These are phyloP conservation scores for Didymodactylos carnosus DNA, from an alignment of 2,888 invertebrate species.

Conservation along the genomic window DNA sequence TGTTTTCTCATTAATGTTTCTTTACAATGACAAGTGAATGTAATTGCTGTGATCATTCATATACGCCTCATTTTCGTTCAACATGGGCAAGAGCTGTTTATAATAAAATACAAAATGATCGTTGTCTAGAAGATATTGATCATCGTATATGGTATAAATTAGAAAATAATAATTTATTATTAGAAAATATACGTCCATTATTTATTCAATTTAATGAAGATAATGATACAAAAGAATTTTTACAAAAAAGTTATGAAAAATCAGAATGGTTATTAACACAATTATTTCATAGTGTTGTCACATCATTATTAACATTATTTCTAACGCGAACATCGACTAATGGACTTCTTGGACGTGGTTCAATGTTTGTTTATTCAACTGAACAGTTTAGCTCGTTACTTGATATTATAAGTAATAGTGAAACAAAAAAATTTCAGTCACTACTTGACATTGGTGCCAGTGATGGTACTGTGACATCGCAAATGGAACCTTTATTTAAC, in stretches of 20 bases:
- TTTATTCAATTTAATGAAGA: slow-evolving; percentile 37
- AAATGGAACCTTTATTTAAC: slow-evolving; percentile 52
- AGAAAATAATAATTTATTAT: not conserved
- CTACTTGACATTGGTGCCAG: slow-evolving; percentile 70
- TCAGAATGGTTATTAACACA: slow-evolving; percentile 69
- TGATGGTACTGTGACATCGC: slow-evolving; percentile 72
- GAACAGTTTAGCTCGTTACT: slow-evolving; percentile 44
- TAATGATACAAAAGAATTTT: slow-evolving; percentile 52
- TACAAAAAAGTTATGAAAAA: slow-evolving; percentile 53
- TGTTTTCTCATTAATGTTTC: too few relatives aligned
- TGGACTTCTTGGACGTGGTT: slow-evolving; percentile 67
- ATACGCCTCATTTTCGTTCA: not conserved
- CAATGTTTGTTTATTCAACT: slow-evolving; percentile 82
- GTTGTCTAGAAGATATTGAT: slow-evolving; percentile 6
- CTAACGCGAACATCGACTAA: slow-evolving; percentile 63
- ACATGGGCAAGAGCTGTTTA: not conserved
- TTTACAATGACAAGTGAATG: not conserved
- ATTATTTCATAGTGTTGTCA: slow-evolving; percentile 66
- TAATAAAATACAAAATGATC: slow-evolving; percentile 9
- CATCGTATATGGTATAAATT: slow-evolving; percentile 8
- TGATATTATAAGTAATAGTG: not conserved
- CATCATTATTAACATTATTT: slow-evolving; percentile 63
- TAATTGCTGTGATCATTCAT: not conserved
- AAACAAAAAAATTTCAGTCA: slow-evolving; percentile 10
- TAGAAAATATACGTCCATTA: not conserved